Base-by-base conservation (phyloP, 2,888 invertebrate genomes). In the Drosophila algonquin region DNA sequence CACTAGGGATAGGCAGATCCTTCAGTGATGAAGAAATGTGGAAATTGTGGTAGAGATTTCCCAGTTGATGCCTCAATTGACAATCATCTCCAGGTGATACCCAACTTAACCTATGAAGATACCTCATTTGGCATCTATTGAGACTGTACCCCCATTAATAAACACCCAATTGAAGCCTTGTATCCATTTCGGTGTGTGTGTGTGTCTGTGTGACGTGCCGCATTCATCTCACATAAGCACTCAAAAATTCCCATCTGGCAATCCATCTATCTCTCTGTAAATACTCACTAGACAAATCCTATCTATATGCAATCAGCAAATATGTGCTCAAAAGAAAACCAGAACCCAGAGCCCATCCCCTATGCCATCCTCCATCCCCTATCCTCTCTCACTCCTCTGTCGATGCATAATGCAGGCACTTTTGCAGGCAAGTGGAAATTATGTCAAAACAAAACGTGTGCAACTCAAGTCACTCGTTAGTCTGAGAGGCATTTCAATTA, bases 261-360 rank as follows among this genome's bases (percentile, higher is more conserved):
- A 51, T 56, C 40, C 40, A n/a, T 55, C 32, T 45, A 35, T 12
- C 35, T 35, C 69, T 67, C 51, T 65, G 82, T 73, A 82, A 85
- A 80, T 76, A 75, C 58, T 76, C 75, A 76, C 62, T 70, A 63
- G 67, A 73, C 73, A 79, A 76, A 82, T 79, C 54, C 86, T 75
- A 87, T 87, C 85, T 87, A 85, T 85, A 85, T 87, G 88, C 85
- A 85, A 85, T 85, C 87, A 76, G 82, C 80, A 87, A 85, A 85
- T 85, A 85, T 76, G 85, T 65, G 53, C 58, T 65, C 67, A 73
- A 47, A 40, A 58, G 70, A 50, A 21, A 71, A 57, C 59, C 30
- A 30, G 8, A 69, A 73, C 70, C 70, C 64, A 65, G 68, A 44
- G 30, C 30, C 30, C 30, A 30, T 18, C 30, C 30, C 18, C 18